phyloP scores from a whole-genome alignment of 23 tunicate species.

The Phallusia fumigata region DNA sequence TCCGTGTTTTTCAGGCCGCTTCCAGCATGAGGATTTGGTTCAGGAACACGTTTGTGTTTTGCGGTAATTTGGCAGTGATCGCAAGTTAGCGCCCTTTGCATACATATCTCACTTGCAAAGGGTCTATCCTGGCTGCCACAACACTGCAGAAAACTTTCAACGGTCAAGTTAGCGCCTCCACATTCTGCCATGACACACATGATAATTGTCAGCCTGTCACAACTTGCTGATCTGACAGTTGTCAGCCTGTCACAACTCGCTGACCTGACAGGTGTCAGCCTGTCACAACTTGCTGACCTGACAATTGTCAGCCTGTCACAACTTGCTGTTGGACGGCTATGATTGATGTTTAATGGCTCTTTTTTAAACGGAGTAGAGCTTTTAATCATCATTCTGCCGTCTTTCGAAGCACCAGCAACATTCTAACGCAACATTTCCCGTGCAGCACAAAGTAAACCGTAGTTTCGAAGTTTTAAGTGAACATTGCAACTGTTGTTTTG shows the following conservation, averaged over 20 bases:
- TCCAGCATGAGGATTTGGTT: neutral
- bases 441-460: no score
- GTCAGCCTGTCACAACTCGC: no score
- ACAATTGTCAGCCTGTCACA: neutral
- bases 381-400: slow-evolving; percentile 94
- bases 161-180: no score
- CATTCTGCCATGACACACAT: no score
- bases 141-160: slow-evolving; percentile 18
- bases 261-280: no score
- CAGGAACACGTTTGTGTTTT: neutral
- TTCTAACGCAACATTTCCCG: neutral
- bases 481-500: no score
- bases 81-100: slow-evolving; percentile 98
- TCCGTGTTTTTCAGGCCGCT: no score
- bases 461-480: no score
- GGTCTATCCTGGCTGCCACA: slow-evolving; percentile 94
- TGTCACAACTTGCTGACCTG: neutral
- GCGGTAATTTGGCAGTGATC: slow-evolving; percentile 78
- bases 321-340: slow-evolving; percentile 86
- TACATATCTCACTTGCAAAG: slow-evolving; percentile 26
- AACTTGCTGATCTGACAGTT: no score
- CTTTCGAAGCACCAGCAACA: slow-evolving; percentile 36
- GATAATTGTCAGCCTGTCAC: no score
- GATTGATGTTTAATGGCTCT: slow-evolving; percentile 99
- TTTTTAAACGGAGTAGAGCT: slow-evolving; percentile 49